phyloP scores from a whole-genome alignment of 2,797 vertebrate genomes.

The Catamblyrhynchus diadema region DNA sequence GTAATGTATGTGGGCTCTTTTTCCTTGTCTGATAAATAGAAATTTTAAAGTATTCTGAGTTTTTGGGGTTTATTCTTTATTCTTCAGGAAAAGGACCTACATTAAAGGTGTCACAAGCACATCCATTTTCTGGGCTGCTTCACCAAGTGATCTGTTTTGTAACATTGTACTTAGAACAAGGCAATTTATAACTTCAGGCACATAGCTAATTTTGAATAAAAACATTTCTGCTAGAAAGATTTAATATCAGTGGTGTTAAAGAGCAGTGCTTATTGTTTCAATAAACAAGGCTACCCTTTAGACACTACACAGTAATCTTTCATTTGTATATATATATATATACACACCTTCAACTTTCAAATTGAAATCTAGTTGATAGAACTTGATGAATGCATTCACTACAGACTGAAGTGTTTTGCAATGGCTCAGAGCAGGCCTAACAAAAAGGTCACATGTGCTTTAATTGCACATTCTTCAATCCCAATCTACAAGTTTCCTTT shows the following conservation, averaged over 20 bases:
- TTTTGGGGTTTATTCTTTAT: background rate
- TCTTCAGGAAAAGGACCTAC: background rate
- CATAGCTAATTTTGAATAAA: background rate
- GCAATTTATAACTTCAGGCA: background rate
- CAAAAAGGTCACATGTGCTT: background rate
- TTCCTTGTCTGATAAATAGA: background rate
- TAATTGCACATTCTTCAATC: background rate
- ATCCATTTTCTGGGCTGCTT: background rate
- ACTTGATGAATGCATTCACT: background rate
- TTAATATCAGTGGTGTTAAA: background rate
- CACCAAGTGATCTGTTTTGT: background rate
- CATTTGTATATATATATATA: background rate
- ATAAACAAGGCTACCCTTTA: background rate
- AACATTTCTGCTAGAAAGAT: background rate
- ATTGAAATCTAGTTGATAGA: background rate
- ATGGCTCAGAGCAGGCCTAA: background rate
- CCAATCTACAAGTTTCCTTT: background rate
- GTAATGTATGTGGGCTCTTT: background rate
- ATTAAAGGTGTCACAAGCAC: background rate
- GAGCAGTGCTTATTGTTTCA: background rate
- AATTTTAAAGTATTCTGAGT: background rate
- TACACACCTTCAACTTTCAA: background rate
- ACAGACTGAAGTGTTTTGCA: background rate
- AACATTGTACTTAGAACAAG: background rate
- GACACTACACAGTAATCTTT: background rate